Evolutionary conservation across 2,797 vertebrate species (phyloP).

Genomic region (Sebastes cheni): DNA sequence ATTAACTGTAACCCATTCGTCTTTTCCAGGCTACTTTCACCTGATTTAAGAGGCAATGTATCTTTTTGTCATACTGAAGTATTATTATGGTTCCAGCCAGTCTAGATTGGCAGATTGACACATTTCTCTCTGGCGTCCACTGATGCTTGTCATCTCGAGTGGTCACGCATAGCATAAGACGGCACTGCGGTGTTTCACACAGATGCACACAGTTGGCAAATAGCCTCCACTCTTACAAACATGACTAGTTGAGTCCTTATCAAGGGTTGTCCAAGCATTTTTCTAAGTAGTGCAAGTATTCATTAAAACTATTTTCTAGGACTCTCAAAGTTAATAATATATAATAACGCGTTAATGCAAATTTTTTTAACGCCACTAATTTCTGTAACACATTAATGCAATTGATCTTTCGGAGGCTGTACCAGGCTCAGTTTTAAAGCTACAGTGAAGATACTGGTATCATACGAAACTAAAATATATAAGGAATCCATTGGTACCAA

Average conservation of each 20-base stretch:
- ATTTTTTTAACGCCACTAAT: no score
- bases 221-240: neutral
- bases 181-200: neutral
- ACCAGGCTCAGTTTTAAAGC: no score
- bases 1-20: neutral
- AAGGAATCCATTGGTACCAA: no score
- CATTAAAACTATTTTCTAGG: no score
- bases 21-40: neutral
- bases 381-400: no score
- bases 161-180: neutral
- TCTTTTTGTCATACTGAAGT: neutral
- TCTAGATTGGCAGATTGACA: neutral
- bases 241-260: neutral
- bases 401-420: no score
- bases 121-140: neutral
- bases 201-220: neutral
- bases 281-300: no score
- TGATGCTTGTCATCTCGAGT: neutral
- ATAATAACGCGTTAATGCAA: no score
- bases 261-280: neutral
- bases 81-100: neutral
- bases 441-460: no score
- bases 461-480: no score
- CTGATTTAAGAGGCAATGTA: neutral
- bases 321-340: no score